These are phyloP conservation scores for Ranitomeya variabilis DNA, from an alignment of 2,113 vertebrate genomes.

Conservation along the genomic window DNA sequence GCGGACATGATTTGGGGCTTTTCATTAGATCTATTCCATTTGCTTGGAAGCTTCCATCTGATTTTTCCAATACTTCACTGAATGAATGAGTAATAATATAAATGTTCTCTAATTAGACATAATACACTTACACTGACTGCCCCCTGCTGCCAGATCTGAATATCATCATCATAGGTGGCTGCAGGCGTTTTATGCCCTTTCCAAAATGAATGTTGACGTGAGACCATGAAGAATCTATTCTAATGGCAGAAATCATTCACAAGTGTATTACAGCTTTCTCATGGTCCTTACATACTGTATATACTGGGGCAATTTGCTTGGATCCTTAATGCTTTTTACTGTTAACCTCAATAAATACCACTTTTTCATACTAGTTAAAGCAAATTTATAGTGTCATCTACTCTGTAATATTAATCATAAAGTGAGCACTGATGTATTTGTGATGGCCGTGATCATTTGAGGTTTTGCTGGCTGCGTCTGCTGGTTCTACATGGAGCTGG, in stretches of 20 bases:
- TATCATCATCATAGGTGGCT: neutral
- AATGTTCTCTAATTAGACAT: constrained; percentile 39
- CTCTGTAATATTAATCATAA: neutral
- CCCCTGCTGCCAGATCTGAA: constrained; percentile 17
- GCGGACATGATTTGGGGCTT: neutral
- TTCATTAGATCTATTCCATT: neutral
- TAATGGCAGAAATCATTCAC: neutral
- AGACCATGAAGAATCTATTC: neutral
- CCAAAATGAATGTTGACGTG: neutral
- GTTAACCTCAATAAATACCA: neutral
- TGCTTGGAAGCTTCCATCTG: neutral
- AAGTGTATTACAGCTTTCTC: neutral
- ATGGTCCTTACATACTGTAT: neutral
- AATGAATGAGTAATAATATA: constrained; percentile 39
- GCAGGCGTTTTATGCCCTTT: constrained; percentile 4
- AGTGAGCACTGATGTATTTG: neutral
- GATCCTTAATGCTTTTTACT: neutral
- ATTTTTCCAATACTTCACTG: constrained; percentile 20
- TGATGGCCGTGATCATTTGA: neutral
- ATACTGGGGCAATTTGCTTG: neutral
- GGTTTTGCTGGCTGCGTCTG: neutral
- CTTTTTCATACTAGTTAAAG: neutral
- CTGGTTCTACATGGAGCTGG: neutral
- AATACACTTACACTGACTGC: constrained; percentile 37
- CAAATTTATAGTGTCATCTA: neutral